Percentiles rank a stretch among this genome's conserved stretches.
These are phyloP conservation scores for Cataglyphis livida DNA, from an alignment of 2,888 invertebrate species.

Conservation along the genomic window DNA sequence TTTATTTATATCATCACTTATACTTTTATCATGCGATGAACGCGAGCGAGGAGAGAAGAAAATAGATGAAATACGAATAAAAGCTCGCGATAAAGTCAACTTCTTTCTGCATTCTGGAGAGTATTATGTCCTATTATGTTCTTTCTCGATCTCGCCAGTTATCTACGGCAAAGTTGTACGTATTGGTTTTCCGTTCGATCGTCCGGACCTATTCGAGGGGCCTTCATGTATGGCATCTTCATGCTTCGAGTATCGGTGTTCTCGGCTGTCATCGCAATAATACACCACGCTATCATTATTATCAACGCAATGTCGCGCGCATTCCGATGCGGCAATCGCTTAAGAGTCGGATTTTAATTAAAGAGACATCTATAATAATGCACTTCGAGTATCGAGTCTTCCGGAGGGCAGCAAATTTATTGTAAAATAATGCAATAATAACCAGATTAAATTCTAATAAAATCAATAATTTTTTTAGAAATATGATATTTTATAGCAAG, in stretches of 20 bases:
- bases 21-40: not conserved
- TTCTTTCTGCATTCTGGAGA: conserved; percentile 36
- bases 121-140: conserved; percentile 59
- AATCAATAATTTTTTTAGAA: not conserved
- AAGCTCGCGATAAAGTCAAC: conserved; percentile 58
- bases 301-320: conserved; percentile 30
- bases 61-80: not conserved
- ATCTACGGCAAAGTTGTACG: conserved; percentile 33
- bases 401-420: not conserved
- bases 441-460: not conserved
- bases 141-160: conserved; percentile 52
- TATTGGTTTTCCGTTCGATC: conserved; percentile 68
- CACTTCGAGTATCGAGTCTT: not conserved
- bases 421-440: not conserved
- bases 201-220: conserved; percentile 38
- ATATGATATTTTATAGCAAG: not conserved
- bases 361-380: conserved; percentile 26
- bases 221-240: conserved; percentile 19
- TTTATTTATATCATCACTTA: not conserved
- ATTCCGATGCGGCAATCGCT: conserved; percentile 17
- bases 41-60: not conserved
- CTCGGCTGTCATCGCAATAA: conserved; percentile 48
- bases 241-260: conserved; percentile 1
- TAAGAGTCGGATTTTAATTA: conserved; percentile 59
- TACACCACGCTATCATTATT: conserved; percentile 7